These are phyloP conservation scores for Numenius arquata DNA, from an alignment of 2,113 vertebrate species.

Conservation along the genomic window DNA sequence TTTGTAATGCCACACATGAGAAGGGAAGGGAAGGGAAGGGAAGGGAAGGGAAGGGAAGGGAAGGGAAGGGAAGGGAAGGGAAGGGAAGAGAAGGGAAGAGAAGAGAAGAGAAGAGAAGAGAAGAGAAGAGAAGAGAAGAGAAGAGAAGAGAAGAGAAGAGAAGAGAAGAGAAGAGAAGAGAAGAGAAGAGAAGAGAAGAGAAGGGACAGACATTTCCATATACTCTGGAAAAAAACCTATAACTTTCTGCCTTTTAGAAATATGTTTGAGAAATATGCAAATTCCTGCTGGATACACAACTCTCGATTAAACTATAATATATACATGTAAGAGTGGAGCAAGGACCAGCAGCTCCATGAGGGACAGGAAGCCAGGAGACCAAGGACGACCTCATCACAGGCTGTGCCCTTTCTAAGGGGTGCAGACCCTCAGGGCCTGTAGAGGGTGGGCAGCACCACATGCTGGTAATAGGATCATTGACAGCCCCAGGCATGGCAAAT, in stretches of 20 bases:
- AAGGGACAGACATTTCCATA: not conserved
- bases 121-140: too few species aligned
- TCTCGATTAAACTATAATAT: not conserved
- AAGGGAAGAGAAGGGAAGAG: too few species aligned
- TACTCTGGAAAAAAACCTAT: not conserved
- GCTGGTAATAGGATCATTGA: fast-evolving
- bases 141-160: too few species aligned
- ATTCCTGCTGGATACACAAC: not conserved
- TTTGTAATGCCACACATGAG: not conserved
- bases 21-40: too few species aligned
- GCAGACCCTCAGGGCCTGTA: not conserved
- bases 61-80: too few species aligned
- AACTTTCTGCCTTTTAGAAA: not conserved
- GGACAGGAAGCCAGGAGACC: fast-evolving
- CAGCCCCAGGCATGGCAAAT: fast-evolving
- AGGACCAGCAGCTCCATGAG: not conserved
- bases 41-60: too few species aligned
- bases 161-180: too few species aligned
- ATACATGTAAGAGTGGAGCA: not conserved
- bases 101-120: too few species aligned
- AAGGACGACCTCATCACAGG: not conserved
- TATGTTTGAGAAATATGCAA: not conserved
- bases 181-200: not conserved
- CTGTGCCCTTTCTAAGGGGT: fast-evolving
- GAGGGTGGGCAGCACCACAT: too few species aligned